Conservation (phyloP, 1,140 invertebrate species). For the Caenorhabditis brenneri region DNA sequence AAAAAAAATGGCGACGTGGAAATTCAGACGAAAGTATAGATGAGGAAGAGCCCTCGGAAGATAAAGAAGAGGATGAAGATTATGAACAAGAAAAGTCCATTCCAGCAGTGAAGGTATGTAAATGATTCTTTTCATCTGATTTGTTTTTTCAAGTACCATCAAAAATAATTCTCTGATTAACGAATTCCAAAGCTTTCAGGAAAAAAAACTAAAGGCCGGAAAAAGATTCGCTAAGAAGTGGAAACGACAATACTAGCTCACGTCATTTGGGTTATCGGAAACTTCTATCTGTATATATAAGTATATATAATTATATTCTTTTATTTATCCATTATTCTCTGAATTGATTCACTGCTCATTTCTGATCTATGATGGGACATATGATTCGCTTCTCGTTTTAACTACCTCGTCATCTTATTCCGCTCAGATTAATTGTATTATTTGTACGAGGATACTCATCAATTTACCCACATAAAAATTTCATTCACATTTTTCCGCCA, state of each 20-base stretch:
- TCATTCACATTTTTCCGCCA: not conserved
- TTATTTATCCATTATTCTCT: not conserved
- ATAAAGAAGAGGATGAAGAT: not conserved
- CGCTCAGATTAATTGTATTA: not conserved
- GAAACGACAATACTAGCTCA: not conserved
- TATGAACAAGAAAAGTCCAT: not conserved
- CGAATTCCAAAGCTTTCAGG: not conserved
- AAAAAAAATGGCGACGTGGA: not conserved
- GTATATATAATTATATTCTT: not conserved
- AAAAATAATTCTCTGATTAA: no score
- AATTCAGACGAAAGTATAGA: not conserved
- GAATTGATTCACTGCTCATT: not conserved
- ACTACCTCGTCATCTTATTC: not conserved
- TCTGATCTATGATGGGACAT: not conserved
- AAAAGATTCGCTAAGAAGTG: not conserved
- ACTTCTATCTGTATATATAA: conserved; percentile 9
- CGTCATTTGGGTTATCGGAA: not conserved
- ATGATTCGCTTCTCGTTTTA: not conserved
- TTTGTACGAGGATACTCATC: conserved; percentile 13
- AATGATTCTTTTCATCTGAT: not conserved
- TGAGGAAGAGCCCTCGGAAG: not conserved
- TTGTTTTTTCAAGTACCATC: not conserved
- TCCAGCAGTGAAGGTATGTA: not conserved
- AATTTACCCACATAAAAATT: not conserved
- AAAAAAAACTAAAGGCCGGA: not conserved